Percentiles rank a stretch among this genome's conserved stretches.
These are phyloP conservation scores for Achatina immaculata DNA, from an alignment of 1,140 invertebrate genomes.

Conservation along the genomic window DNA sequence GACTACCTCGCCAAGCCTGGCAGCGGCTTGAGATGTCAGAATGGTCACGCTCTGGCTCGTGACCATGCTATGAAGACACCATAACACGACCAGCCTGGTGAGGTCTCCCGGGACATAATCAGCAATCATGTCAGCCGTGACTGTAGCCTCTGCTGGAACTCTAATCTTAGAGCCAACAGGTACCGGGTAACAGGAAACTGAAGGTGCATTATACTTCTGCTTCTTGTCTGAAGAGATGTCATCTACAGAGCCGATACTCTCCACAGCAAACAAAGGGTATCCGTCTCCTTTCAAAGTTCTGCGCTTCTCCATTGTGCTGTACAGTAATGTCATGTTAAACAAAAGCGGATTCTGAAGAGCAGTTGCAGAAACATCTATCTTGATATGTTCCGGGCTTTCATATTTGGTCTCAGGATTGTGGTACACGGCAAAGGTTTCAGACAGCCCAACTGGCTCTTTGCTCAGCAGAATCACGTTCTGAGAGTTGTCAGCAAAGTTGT, in stretches of 20 bases:
- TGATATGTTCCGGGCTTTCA: background rate
- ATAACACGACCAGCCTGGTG: slow-evolving; percentile 27
- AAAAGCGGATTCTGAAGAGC: slow-evolving; percentile 35
- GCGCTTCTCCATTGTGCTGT: slow-evolving; percentile 36
- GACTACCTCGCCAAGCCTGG: slow-evolving; percentile 22
- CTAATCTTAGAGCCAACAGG: slow-evolving; percentile 26
- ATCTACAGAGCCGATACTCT: slow-evolving; percentile 17
- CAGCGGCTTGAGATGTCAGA: slow-evolving; percentile 17
- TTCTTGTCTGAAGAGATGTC: background rate
- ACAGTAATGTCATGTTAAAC: slow-evolving; percentile 37
- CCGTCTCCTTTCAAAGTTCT: slow-evolving; percentile 26
- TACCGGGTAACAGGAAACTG: slow-evolving; percentile 31
- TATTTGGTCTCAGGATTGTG: background rate
- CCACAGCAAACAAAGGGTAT: slow-evolving; percentile 40
- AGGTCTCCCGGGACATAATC: slow-evolving; percentile 36
- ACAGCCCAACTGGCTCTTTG: slow-evolving; percentile 18
- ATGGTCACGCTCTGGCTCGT: background rate
- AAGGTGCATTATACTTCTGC: slow-evolving; percentile 15
- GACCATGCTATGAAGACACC: background rate
- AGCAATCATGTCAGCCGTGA: slow-evolving; percentile 15
- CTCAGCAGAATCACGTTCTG: slow-evolving; percentile 32
- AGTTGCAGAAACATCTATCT: slow-evolving; percentile 25
- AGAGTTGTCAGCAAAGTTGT: slow-evolving; percentile 32
- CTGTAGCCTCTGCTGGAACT: slow-evolving; percentile 16
- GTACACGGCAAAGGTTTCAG: slow-evolving; percentile 22